These are phyloP conservation scores for Tiliacea aurago DNA, from an alignment of 2,888 invertebrate species.

Conservation along the genomic window DNA sequence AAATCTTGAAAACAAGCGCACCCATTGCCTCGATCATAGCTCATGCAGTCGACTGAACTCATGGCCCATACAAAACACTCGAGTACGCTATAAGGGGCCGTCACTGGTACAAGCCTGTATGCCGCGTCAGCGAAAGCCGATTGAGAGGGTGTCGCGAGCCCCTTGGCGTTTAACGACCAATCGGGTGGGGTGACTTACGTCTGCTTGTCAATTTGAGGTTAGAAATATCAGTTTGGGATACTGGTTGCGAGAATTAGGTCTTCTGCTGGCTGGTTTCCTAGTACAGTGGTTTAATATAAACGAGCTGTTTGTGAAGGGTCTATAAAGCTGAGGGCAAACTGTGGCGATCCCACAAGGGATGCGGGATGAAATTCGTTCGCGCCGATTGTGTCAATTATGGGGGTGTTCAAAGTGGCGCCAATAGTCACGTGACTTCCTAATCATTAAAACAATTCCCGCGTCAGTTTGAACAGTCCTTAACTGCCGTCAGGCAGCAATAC, in stretches of 20 bases:
- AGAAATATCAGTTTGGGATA: slow-evolving; percentile 36
- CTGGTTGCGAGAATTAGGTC: background rate
- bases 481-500: too few relatives aligned
- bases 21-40: slow-evolving; percentile 31
- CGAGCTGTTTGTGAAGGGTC: background rate
- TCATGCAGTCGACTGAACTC: slow-evolving; percentile 37
- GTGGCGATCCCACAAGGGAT: background rate
- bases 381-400: background rate
- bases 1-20: background rate
- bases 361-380: background rate
- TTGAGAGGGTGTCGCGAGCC: slow-evolving; percentile 70
- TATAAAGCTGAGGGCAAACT: background rate
- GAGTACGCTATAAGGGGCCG: slow-evolving; percentile 61
- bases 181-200: slow-evolving; percentile 49
- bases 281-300: background rate
- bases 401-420: background rate
- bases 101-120: slow-evolving; percentile 65
- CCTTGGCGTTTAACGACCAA: slow-evolving; percentile 68
- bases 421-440: background rate
- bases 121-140: slow-evolving; percentile 60
- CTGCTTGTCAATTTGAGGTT: slow-evolving; percentile 53
- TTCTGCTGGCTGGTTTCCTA: background rate
- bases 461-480: background rate
- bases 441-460: background rate
- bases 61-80: slow-evolving; percentile 63